phyloP scores from a whole-genome alignment of 2,113 vertebrate genomes.

The Siniperca knerii region DNA sequence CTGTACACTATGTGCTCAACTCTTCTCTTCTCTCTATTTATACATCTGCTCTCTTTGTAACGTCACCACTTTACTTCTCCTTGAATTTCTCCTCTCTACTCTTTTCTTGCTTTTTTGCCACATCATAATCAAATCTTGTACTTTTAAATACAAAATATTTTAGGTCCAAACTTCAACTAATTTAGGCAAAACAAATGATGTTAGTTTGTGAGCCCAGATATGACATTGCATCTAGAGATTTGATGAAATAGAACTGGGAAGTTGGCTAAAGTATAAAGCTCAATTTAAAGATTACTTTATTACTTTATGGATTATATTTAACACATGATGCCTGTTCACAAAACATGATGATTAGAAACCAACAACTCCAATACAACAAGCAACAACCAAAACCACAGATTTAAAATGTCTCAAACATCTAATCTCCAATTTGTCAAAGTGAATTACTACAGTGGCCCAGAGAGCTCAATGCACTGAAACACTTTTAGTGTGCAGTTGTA shows the following conservation, averaged over 20 bases:
- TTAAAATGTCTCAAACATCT: neutral
- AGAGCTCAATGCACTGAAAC: neutral
- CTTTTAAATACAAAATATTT: neutral
- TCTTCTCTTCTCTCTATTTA: neutral
- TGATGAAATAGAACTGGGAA: neutral
- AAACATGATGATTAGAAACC: neutral
- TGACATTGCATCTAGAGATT: neutral
- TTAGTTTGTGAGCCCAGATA: neutral
- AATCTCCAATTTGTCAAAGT: neutral
- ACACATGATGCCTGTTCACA: neutral
- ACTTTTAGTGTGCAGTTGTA: neutral
- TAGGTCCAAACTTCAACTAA: neutral
- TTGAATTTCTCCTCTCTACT: neutral
- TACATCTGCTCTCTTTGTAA: neutral
- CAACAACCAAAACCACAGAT: neutral
- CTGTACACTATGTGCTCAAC: neutral
- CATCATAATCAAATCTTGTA: neutral
- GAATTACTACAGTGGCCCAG: neutral
- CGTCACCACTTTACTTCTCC: neutral
- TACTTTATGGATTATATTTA: neutral
- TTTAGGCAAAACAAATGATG: neutral
- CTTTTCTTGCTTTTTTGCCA: neutral
- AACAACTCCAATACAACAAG: neutral
- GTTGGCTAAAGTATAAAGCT: neutral
- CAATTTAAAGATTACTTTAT: neutral